Evolutionary conservation across 2,888 invertebrate genomes (phyloP), one percentile per base, ranked within the genome.

Genomic region (Acanthoscelides obtectus): DNA sequence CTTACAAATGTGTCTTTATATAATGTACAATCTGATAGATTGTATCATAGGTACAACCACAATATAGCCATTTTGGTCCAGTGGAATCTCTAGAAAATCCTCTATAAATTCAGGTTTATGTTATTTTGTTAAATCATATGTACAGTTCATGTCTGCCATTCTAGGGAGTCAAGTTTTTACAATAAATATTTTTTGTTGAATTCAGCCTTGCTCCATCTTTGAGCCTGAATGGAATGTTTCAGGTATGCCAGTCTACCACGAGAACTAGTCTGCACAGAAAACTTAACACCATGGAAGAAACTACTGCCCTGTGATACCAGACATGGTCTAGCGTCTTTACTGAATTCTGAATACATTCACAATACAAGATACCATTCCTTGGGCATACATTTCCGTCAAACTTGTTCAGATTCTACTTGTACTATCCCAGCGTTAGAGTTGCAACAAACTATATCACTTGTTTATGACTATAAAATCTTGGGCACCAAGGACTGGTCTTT

Each of bases 231-330:
- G 1, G 12, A 22, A 17, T 20, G 8, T 68, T 71, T 22, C 66
- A 80, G 94, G 79, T 98, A 98, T 87, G 93, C 98, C 0, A 92
- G 95, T n/a, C 85, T 99, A 74, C 97, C 99, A 0, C 89, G 96
- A 76, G 99, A 99, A 88, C 95, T 96, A 79, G 97, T 98, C 2
- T 99, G 99, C 83, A 99, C 99, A 0, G 99, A 99, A 87, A 99
- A 99, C 87, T 87, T 99, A 79, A 99, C 99, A 19, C 99, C 99
- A 0, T 99, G 98, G 94, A 97, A 97, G 81, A 99, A 99, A 84
- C 87, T 99, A 3, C 85, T 99, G 67, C 99, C 99, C 0, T 99
- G 99, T 86, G 94, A 94, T 84, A 93, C 94, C n/a, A 93, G 90
- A 84, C 90, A 90, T 81, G 99, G 99, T 1, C 88, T 99, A 78